A percentile compares a stretch with the other conserved stretches of the same genome.
Evolutionary conservation across 2,113 vertebrate species (phyloP).

Genomic region (Pachycephala philippinensis): DNA sequence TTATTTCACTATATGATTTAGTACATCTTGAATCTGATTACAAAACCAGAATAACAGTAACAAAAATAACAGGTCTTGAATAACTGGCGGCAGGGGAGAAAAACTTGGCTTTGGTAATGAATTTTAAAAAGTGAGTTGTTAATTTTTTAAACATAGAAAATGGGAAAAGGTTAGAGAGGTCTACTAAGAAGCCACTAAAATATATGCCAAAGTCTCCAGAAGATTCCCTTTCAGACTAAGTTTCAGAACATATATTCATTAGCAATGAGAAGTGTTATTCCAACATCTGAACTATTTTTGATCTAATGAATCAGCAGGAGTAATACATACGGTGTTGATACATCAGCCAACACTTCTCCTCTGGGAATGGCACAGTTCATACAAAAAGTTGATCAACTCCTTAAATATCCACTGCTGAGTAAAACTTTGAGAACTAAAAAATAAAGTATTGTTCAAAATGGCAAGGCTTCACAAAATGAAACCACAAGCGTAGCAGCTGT

Average conservation of each 20-base stretch:
- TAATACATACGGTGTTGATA: neutral
- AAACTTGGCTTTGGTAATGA: neutral
- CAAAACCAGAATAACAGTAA: neutral
- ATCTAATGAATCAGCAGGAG: conserved; percentile 4
- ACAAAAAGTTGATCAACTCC: neutral
- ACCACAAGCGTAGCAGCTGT: neutral
- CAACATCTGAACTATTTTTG: neutral
- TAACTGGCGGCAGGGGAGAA: neutral
- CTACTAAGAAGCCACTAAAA: neutral
- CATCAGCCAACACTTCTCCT: neutral
- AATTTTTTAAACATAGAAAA: neutral
- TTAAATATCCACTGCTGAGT: neutral
- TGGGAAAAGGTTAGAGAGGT: neutral
- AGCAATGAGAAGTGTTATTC: neutral
- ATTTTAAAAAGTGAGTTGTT: neutral
- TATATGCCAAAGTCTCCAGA: neutral
- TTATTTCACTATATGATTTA: neutral
- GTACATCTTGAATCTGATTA: neutral
- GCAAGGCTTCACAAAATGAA: conserved; percentile 27
- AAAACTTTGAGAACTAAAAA: conserved; percentile 3
- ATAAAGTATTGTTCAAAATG: conserved; percentile 7
- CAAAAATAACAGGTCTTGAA: neutral
- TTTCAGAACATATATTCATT: neutral
- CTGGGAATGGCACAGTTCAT: neutral
- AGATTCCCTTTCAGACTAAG: neutral